These are phyloP conservation scores for Ceratosolen fusciceps DNA, from an alignment of 1,140 invertebrate species.

Conservation along the genomic window DNA sequence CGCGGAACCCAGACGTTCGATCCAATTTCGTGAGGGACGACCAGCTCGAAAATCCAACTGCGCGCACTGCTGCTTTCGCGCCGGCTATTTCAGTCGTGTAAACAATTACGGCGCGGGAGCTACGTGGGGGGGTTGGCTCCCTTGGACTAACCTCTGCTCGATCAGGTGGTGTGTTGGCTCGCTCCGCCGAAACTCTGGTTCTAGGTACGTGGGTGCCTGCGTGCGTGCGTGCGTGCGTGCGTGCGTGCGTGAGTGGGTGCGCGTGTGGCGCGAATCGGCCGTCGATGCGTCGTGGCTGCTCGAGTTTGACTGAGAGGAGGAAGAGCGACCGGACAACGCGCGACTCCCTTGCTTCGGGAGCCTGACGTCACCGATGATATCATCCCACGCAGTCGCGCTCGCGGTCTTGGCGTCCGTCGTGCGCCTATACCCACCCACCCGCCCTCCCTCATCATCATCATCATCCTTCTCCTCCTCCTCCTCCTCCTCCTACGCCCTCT, in stretches of 20 bases:
- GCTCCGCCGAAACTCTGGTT: not conserved
- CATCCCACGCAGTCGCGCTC: constrained; percentile 51
- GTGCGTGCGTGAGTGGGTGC: not conserved
- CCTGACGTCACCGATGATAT: constrained; percentile 64
- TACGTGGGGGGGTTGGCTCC: too few species aligned
- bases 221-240: not conserved
- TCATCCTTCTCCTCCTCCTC: too few species aligned
- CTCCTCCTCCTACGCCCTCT: too few species aligned
- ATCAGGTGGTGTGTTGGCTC: not conserved
- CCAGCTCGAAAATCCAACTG: not conserved
- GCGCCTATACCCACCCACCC: not conserved
- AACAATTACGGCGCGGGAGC: not conserved
- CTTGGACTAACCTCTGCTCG: not conserved
- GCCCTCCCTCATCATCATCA: too few species aligned
- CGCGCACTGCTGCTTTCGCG: not conserved
- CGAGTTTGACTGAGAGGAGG: constrained; percentile 57
- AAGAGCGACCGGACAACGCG: constrained; percentile 15
- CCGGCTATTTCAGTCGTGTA: not conserved
- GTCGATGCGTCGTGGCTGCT: constrained; percentile 42
- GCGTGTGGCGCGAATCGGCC: not conserved
- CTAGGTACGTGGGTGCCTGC: not conserved
- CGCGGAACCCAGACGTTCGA: constrained; percentile 1
- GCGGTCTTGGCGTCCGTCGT: not conserved
- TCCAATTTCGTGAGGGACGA: not conserved
- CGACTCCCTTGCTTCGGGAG: constrained; percentile 20